Evolutionary conservation across 2,888 invertebrate genomes (phyloP), one percentile per base, ranked within the genome.

Genomic region (Augochlorella aurata): DNA sequence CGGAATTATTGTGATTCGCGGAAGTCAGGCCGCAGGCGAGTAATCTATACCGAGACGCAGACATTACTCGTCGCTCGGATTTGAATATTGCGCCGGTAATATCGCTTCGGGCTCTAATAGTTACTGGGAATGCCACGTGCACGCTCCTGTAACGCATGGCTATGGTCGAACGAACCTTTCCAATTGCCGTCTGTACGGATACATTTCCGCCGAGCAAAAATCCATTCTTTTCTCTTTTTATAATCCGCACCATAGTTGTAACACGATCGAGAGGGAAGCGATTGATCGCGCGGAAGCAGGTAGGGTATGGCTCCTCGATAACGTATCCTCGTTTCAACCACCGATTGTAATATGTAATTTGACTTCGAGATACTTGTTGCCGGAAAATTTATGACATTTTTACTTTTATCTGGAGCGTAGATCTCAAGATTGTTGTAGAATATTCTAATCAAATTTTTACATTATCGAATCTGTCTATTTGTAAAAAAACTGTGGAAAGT

Each of bases 1-100:
- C 90, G 92, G 90, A 93, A 93, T 93, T 93, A 93, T 93, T 93
- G 93, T 92, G 92, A 93, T 92, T 92, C 91, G 90, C 85, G 88
- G 87, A 88, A 85, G 85, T 87, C 88, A 84, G 85, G 90, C 90
- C 92, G 91, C 87, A 92, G 92, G 91, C 88, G 90, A 92, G 90
- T 92, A 93, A 93, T 93, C 93, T 92, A 92, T 92, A 92, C 90
- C 29, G 88, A 90, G 88, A 90, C 89, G 88, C 91, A 92, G 92
- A 91, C 91, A 91, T 90, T 91, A 74, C 92, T 92, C 91, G 90
- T 65, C 88, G 89, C 89, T 90, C 90, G 91, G 92, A 93, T 92
- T 92, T 92, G 92, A 92, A 92, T 93, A 93, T 93, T 92, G 91
- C 92, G 91, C 89, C 87, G 89, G 92, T 89, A 90, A 92, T 93